Evolutionary conservation across 2,888 invertebrate genomes (phyloP).

Genomic region (Nemotelus pantherinus): DNA sequence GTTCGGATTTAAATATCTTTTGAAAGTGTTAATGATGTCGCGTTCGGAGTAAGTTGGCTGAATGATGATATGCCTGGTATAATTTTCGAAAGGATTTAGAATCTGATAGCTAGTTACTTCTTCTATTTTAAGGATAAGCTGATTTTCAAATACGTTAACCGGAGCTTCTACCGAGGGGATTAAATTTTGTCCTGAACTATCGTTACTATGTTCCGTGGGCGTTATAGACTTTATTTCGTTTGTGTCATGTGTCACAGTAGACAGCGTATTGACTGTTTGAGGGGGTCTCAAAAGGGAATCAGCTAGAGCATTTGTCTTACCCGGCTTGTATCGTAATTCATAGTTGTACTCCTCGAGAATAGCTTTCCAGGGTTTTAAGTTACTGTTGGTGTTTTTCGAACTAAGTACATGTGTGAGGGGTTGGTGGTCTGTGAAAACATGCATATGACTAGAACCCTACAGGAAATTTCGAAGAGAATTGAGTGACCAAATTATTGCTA

Average conservation of each 20-base stretch:
- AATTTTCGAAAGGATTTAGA: conserved; percentile 16
- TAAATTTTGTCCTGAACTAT: conserved; percentile 36
- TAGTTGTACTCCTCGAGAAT: conserved; percentile 40
- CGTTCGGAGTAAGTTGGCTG: not conserved
- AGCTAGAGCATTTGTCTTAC: conserved; percentile 41
- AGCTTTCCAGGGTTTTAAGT: too few species aligned
- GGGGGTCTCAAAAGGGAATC: conserved; percentile 13
- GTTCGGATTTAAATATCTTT: too few species aligned
- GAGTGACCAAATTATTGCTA: too few species aligned
- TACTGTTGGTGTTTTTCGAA: conserved; percentile 47
- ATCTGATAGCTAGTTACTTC: conserved; percentile 1
- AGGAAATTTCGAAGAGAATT: too few species aligned
- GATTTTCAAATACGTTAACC: conserved; percentile 12
- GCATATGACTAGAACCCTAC: too few species aligned
- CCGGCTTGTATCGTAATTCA: conserved; percentile 43
- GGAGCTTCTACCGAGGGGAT: conserved; percentile 38
- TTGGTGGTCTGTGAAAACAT: too few species aligned
- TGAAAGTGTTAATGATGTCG: not conserved
- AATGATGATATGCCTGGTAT: not conserved
- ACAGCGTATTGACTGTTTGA: conserved; percentile 3
- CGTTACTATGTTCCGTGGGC: conserved; percentile 32
- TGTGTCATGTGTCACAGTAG: not conserved
- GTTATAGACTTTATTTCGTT: conserved; percentile 33
- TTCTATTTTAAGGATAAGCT: not conserved
- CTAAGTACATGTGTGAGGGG: conserved; percentile 46